phyloP scores from a whole-genome alignment of 2,888 invertebrate species.

The Apotomis turbidana region DNA sequence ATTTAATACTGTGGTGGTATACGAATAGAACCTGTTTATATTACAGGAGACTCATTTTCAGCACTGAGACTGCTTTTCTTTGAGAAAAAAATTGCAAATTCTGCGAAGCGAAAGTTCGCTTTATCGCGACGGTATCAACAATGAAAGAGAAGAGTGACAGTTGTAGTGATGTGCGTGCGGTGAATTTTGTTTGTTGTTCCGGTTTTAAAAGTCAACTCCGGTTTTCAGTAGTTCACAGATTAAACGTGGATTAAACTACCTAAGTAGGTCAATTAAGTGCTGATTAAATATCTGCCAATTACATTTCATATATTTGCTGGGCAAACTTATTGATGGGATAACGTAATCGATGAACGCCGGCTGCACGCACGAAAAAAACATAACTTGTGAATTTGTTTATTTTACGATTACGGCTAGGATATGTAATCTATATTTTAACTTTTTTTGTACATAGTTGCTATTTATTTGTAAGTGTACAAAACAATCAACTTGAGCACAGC shows the following conservation, averaged over 20 bases:
- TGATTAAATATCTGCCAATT: neutral
- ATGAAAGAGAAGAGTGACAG: conserved; percentile 19
- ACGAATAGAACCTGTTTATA: neutral
- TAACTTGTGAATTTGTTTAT: too few relatives aligned
- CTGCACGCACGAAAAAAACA: too few relatives aligned
- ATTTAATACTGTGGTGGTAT: conserved; percentile 57
- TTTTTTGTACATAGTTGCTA: too few relatives aligned
- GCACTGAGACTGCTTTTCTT: conserved; percentile 8
- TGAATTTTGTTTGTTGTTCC: neutral
- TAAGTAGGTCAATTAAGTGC: too few relatives aligned
- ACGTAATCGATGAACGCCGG: too few relatives aligned
- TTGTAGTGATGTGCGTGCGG: conserved; percentile 15
- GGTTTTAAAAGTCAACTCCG: conserved; percentile 20
- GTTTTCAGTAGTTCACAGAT: neutral
- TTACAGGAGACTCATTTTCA: conserved; percentile 30
- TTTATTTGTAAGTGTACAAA: too few relatives aligned
- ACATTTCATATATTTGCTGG: too few relatives aligned
- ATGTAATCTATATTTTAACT: too few relatives aligned
- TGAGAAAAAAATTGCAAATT: conserved; percentile 11
- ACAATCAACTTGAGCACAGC: too few relatives aligned
- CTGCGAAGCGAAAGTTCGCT: conserved; percentile 26
- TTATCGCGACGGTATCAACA: conserved; percentile 27
- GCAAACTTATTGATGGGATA: too few relatives aligned
- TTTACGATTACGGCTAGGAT: too few relatives aligned
- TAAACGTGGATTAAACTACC: too few relatives aligned